A percentile compares a stretch with the other conserved stretches of the same genome.
Evolutionary conservation across 2,113 vertebrate genomes (phyloP).

Genomic region (Cinclus cinclus): DNA sequence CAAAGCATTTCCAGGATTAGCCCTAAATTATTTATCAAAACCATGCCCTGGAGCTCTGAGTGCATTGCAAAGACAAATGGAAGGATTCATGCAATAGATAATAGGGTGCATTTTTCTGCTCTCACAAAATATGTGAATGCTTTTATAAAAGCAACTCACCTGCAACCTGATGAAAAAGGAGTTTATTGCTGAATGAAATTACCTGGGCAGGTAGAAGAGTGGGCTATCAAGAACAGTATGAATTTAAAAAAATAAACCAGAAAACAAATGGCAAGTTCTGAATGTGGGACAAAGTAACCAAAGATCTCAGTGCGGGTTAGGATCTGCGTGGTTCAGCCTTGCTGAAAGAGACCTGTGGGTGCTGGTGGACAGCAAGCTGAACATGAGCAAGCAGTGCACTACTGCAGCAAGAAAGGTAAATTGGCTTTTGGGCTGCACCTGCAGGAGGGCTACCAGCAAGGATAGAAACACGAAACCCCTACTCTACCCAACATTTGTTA

Average conservation of each 20-base stretch:
- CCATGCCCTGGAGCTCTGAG: background rate
- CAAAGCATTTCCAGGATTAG: conserved; percentile 4
- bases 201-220: background rate
- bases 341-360: background rate
- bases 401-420: background rate
- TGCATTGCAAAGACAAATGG: background rate
- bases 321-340: background rate
- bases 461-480: background rate
- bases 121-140: background rate
- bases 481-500: fast-evolving
- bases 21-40: conserved; percentile 57
- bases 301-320: background rate
- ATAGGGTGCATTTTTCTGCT: background rate
- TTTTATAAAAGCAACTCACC: background rate
- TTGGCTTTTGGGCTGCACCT: background rate
- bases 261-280: background rate
- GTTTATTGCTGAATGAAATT: background rate
- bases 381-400: fast-evolving
- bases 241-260: background rate
- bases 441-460: background rate
- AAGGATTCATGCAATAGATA: conserved; percentile 2
- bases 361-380: background rate
- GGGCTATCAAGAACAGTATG: background rate
- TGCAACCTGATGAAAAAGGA: background rate
- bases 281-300: background rate